A percentile compares a stretch with the other conserved stretches of the same genome.
These are phyloP conservation scores for Trichonephila inaurata DNA, from an alignment of 1,140 invertebrate species.

Conservation along the genomic window DNA sequence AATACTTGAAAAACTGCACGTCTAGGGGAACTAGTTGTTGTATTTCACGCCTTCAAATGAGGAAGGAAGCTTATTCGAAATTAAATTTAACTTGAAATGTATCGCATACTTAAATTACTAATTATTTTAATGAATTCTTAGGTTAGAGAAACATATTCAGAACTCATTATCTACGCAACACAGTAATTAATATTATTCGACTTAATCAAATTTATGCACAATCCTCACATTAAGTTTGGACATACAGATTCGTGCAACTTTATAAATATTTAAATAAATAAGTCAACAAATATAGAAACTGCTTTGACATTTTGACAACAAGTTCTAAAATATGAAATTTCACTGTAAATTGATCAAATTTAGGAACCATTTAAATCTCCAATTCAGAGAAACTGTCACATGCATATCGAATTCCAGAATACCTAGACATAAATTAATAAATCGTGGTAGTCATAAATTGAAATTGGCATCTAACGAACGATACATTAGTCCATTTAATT, in stretches of 20 bases:
- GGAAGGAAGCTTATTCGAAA: neutral
- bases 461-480: neutral
- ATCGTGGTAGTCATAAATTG: neutral
- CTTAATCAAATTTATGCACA: neutral
- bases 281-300: neutral
- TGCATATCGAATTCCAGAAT: neutral
- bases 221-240: neutral
- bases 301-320: neutral
- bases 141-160: neutral
- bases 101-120: neutral
- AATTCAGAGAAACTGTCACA: neutral
- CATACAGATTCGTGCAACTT: neutral
- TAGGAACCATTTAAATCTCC: neutral
- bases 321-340: neutral
- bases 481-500: neutral
- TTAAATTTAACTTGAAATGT: neutral
- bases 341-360: neutral
- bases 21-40: too few relatives aligned
- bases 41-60: too few relatives aligned
- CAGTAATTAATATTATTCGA: neutral
- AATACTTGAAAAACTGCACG: too few relatives aligned
- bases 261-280: neutral
- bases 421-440: neutral
- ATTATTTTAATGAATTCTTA: neutral
- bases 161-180: neutral